Evolutionary conservation across 2,797 vertebrate genomes (phyloP).

Genomic region (Lutra lutra): DNA sequence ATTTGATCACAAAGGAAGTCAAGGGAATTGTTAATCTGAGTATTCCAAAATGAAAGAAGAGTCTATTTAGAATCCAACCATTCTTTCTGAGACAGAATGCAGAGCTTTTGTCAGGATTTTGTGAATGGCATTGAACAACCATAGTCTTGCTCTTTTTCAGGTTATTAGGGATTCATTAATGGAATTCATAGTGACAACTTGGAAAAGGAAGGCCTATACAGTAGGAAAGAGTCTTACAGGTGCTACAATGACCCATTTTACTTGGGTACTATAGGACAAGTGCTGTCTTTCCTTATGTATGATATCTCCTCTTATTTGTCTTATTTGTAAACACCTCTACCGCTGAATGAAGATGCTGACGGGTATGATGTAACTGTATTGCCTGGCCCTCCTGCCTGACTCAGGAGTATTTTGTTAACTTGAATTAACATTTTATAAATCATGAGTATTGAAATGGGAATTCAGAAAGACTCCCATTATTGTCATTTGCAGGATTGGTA

Average conservation of each 20-base stretch:
- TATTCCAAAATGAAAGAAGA: background rate
- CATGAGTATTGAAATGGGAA: background rate
- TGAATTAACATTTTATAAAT: conserved; percentile 37
- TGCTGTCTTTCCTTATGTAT: background rate
- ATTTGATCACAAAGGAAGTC: background rate
- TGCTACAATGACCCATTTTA: background rate
- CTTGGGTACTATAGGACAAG: background rate
- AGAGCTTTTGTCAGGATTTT: conserved; percentile 21
- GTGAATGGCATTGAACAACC: background rate
- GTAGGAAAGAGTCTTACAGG: background rate
- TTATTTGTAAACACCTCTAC: background rate
- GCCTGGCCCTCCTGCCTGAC: background rate
- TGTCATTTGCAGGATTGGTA: background rate
- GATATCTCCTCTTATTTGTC: background rate
- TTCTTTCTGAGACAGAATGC: conserved; percentile 20
- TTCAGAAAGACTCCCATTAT: background rate
- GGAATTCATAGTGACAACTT: background rate
- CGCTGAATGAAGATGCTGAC: background rate
- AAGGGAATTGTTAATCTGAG: background rate
- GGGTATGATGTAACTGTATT: background rate
- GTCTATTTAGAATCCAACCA: background rate
- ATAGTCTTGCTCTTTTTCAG: background rate
- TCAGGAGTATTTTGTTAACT: background rate
- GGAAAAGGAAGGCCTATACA: background rate
- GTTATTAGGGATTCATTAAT: background rate